These are phyloP conservation scores for Delia radicum DNA, from an alignment of 1,140 invertebrate species.

Conservation along the genomic window DNA sequence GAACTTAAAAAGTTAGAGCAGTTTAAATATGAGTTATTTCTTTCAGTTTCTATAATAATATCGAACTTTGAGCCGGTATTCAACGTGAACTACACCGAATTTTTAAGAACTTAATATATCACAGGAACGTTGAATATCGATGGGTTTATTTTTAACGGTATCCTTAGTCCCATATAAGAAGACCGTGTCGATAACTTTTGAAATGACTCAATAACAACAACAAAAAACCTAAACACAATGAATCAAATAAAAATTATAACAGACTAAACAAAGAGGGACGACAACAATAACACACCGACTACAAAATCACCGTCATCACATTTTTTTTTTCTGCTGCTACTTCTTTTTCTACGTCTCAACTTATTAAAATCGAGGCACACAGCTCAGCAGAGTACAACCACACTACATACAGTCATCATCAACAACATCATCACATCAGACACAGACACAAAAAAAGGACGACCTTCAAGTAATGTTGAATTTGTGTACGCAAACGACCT, in stretches of 20 bases:
- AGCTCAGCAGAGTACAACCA: background rate
- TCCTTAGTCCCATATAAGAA: no score
- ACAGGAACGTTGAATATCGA: no score
- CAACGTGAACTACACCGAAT: no score
- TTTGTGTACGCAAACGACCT: slow-evolving; percentile 56
- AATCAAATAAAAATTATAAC: background rate
- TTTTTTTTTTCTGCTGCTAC: background rate
- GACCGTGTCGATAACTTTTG: no score
- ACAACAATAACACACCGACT: background rate
- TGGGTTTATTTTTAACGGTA: no score
- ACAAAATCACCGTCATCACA: background rate
- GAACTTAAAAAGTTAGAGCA: no score
- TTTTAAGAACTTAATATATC: no score
- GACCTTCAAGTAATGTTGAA: slow-evolving; percentile 57
- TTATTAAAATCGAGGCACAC: background rate
- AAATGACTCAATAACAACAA: background rate
- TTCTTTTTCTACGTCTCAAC: background rate
- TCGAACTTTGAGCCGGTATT: no score
- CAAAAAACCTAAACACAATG: background rate
- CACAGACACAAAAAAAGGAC: slow-evolving; percentile 42
- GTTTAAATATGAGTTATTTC: no score
- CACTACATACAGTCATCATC: background rate
- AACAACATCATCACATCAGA: background rate
- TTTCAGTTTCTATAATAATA: no score
- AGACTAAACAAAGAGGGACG: background rate